Percentiles rank a stretch among this genome's conserved stretches.
phyloP scores from a whole-genome alignment of 2,797 vertebrate species.

The Garrulus glandarius region DNA sequence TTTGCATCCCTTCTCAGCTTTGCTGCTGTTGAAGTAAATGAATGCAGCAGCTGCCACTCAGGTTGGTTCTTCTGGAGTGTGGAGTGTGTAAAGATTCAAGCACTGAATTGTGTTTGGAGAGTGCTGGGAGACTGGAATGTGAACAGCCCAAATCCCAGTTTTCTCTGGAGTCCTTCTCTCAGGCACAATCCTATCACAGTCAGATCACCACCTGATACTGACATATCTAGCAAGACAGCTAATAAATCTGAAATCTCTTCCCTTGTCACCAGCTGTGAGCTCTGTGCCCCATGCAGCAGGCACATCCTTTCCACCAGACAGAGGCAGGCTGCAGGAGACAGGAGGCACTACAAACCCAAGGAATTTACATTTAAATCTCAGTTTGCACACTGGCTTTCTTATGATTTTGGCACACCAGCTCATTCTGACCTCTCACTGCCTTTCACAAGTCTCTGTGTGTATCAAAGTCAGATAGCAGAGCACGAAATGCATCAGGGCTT shows the following conservation, averaged over 20 bases:
- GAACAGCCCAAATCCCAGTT: background rate
- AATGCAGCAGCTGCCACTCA: background rate
- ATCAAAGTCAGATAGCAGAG: background rate
- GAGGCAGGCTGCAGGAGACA: background rate
- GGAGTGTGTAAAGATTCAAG: background rate
- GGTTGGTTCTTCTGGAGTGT: background rate
- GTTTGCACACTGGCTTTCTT: background rate
- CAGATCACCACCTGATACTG: background rate
- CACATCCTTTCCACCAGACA: background rate
- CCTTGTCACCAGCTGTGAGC: background rate
- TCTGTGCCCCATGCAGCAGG: background rate
- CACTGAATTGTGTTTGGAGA: background rate
- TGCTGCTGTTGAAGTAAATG: background rate
- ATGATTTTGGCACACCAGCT: background rate
- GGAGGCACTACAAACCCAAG: background rate
- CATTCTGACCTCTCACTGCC: background rate
- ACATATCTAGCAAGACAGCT: background rate
- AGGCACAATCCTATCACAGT: background rate
- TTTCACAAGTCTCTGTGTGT: background rate
- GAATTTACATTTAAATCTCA: background rate
- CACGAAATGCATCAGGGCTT: background rate
- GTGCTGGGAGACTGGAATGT: background rate
- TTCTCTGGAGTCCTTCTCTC: background rate
- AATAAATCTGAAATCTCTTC: background rate
- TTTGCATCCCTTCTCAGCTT: background rate